Evolutionary conservation across 2,113 vertebrate species (phyloP), one percentile per base, ranked within the genome.

Genomic region (Grammomys surdaster): DNA sequence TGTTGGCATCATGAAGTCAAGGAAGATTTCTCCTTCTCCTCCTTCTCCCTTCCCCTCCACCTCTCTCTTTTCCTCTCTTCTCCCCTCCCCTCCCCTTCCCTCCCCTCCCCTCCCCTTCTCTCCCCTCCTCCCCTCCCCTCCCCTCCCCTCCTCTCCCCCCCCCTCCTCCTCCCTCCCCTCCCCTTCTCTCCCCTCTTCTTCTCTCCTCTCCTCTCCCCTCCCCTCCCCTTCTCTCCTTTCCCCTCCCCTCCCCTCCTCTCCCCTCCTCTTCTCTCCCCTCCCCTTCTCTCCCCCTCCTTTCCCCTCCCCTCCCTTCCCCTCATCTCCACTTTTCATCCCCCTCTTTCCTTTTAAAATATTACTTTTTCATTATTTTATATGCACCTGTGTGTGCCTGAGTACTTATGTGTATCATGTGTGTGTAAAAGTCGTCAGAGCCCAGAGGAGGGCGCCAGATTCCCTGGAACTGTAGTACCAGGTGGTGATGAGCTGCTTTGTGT

Each of bases 201-300:
- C 2, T 7, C 1, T 14, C 16, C 16, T 36, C 7, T 16, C 19
- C 28, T 22, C 2, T 4, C 1, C 6, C 2, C 4, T 9, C 81
- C 9, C 1, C 40, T 1, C 26, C 0, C 7, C 17, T 46, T 26
- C 11, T 5, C 19, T 65, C 17, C 16, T 2, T 1, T 60, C n/a
- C 16, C 2, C 3, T 6, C n/a, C 3, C 22, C 3, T 17, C 6
- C 3, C 5, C 58, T 26, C 12, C 14, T 1, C 7, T 6, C 14
- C 14, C 17, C 16, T 10, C 16, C 9, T 31, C 16, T 26, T 8
- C 11, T 7, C 20, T 19, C 54, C 6, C 20, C 58, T 22, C 58
- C 0, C 6, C 36, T 40, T 17, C 33, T 12, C 1, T 14, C 7
- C 33, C 69, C 13, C 14, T 16, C 3, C 67, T 14, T 16, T 17